Evolutionary conservation across 2,888 invertebrate species (phyloP).

Genomic region (Ophion ventricosus): DNA sequence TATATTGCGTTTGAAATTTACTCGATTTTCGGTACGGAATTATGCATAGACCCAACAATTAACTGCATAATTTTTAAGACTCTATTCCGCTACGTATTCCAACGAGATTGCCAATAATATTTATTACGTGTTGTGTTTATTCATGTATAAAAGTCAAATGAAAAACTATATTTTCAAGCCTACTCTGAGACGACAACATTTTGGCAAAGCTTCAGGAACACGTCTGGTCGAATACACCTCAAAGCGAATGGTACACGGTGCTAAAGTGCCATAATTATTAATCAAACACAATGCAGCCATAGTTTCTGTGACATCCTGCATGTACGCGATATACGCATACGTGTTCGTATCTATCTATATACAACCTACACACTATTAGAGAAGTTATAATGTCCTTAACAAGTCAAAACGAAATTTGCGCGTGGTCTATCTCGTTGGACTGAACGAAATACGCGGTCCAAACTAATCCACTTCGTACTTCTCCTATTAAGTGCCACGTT

Average conservation of each 20-base stretch:
- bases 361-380: constrained; percentile 37
- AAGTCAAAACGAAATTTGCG: constrained; percentile 73
- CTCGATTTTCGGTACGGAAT: no score
- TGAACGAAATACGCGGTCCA: constrained; percentile 31
- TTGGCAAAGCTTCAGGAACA: constrained; percentile 21
- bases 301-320: constrained; percentile 59
- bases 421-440: constrained; percentile 62
- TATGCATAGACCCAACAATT: no score
- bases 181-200: constrained; percentile 3
- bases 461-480: constrained; percentile 31
- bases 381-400: constrained; percentile 74
- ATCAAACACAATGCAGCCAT: constrained; percentile 74
- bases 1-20: no score
- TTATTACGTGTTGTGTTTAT: no score
- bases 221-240: constrained; percentile 54
- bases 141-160: neutral
- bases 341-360: neutral
- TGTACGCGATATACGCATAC: constrained; percentile 63
- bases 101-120: no score
- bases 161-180: neutral
- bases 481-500: constrained; percentile 21
- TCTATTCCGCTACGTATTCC: no score
- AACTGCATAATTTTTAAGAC: no score
- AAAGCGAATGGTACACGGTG: constrained; percentile 55
- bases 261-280: constrained; percentile 75